phyloP scores from a whole-genome alignment of 2,797 vertebrate species.

The Platalea minor region DNA sequence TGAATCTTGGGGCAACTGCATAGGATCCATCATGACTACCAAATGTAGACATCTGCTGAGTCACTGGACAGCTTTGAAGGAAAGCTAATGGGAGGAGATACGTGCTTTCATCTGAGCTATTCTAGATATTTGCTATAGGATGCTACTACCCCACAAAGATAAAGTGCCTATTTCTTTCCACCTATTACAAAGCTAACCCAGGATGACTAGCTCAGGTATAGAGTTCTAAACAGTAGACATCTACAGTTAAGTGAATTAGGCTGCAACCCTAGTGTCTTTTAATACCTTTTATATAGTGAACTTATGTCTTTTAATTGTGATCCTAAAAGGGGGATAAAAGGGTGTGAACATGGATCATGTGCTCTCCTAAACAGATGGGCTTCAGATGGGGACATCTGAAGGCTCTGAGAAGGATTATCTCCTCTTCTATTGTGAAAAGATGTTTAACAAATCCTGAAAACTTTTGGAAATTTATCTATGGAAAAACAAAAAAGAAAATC shows the following conservation, averaged over 20 bases:
- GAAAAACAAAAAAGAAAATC: neutral
- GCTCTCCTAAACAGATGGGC: neutral
- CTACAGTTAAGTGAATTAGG: neutral
- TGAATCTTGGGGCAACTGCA: neutral
- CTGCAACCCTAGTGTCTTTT: neutral
- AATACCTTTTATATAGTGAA: neutral
- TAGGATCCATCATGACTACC: neutral
- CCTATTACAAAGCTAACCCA: neutral
- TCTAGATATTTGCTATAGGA: neutral
- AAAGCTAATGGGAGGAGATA: neutral
- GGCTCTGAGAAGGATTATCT: neutral
- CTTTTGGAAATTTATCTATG: neutral
- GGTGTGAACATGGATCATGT: neutral
- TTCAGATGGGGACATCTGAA: neutral
- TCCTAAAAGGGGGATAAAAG: neutral
- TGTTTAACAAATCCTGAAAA: neutral
- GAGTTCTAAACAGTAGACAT: neutral
- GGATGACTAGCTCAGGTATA: neutral
- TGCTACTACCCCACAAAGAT: neutral
- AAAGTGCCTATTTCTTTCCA: neutral
- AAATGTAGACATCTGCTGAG: neutral
- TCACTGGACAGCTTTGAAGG: neutral
- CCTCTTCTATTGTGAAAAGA: neutral
- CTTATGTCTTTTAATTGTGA: neutral
- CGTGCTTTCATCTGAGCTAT: neutral